phyloP scores from a whole-genome alignment of 2,888 invertebrate genomes.

The Sinohyriopsis cumingii region DNA sequence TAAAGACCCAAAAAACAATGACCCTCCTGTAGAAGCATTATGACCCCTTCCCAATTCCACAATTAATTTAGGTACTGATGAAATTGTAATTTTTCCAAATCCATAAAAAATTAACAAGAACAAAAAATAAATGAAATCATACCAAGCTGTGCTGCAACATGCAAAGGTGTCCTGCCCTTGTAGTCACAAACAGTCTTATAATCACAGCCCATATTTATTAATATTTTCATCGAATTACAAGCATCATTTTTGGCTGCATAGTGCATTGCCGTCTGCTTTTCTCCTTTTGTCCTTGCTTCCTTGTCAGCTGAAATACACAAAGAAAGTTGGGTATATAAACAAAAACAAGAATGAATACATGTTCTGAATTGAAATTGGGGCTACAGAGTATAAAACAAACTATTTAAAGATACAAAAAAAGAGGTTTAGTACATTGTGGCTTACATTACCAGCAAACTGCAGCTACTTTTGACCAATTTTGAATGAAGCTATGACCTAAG shows the following conservation, averaged over 20 bases:
- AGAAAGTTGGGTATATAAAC: not conserved
- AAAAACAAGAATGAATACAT: not conserved
- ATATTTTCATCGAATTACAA: constrained; percentile 53
- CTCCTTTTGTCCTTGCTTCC: constrained; percentile 60
- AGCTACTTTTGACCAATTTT: too few species aligned
- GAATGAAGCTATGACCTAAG: too few species aligned
- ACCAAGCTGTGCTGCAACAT: constrained; percentile 71
- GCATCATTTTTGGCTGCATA: constrained; percentile 70
- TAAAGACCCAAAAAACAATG: too few species aligned
- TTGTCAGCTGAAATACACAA: constrained; percentile 54
- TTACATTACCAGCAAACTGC: too few species aligned
- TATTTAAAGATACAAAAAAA: too few species aligned
- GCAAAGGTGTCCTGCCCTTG: constrained; percentile 69
- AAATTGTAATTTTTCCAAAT: too few species aligned
- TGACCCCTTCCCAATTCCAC: too few species aligned
- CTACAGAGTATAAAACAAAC: too few species aligned
- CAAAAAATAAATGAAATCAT: not conserved
- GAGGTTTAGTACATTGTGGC: too few species aligned
- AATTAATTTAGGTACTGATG: too few species aligned
- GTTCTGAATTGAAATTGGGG: not conserved
- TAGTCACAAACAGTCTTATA: constrained; percentile 63
- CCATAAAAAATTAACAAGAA: too few species aligned
- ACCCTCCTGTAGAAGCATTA: too few species aligned
- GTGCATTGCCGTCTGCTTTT: constrained; percentile 68
- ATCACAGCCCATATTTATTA: constrained; percentile 60